Conservation (phyloP, 1,140 invertebrate genomes). For the Lysiphlebus fabarum region DNA sequence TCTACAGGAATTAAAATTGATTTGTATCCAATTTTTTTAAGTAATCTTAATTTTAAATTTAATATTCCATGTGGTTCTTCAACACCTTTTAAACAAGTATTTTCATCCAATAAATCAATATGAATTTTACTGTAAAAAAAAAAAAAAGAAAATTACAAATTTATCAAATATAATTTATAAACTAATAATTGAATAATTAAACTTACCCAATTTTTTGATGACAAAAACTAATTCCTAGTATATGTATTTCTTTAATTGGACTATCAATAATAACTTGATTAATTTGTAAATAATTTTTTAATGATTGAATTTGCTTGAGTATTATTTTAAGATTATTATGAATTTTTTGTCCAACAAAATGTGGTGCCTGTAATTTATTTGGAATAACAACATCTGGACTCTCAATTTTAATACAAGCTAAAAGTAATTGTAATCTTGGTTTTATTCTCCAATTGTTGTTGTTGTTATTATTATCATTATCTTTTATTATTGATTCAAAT, state of each 20-base stretch:
- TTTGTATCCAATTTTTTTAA: constrained; percentile 21
- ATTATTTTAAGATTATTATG: constrained; percentile 19
- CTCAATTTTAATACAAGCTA: constrained; percentile 27
- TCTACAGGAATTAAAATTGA: constrained; percentile 23
- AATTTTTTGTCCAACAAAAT: constrained; percentile 14
- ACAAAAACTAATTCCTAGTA: constrained; percentile 25
- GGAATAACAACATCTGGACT: constrained; percentile 23
- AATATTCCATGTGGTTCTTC: constrained; percentile 26
- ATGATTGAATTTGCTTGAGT: constrained; percentile 2
- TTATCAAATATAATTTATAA: too few species aligned
- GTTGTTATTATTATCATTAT: not conserved
- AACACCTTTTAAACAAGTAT: constrained; percentile 26
- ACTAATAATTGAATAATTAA: constrained; percentile 1
- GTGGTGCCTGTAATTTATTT: not conserved
- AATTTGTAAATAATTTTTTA: constrained; percentile 16
- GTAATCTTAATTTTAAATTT: constrained; percentile 30
- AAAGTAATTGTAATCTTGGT: constrained; percentile 23
- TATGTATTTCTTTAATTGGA: constrained; percentile 27
- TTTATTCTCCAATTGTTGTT: constrained; percentile 27
- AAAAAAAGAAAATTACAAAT: too few species aligned
- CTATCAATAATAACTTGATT: constrained; percentile 22
- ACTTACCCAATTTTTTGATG: constrained; percentile 20
- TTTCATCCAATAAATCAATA: constrained; percentile 28
- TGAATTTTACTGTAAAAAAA: constrained; percentile 24
- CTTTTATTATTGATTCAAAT: constrained; percentile 22